Percentiles rank a stretch among this genome's conserved stretches.
These are phyloP conservation scores for Dexiosoma caninum DNA, from an alignment of 2,888 invertebrate genomes.

Conservation along the genomic window DNA sequence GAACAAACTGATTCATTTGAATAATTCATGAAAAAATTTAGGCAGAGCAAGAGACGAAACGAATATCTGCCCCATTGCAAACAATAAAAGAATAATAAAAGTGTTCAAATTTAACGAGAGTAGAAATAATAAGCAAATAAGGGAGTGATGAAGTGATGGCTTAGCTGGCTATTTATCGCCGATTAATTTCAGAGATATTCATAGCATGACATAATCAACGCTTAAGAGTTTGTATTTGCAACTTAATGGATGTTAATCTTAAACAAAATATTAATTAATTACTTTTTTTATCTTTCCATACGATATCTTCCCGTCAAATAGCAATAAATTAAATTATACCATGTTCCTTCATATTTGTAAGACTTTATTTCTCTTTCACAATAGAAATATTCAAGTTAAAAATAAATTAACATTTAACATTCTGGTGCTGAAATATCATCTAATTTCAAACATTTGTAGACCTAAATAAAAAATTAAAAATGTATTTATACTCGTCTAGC, in stretches of 20 bases:
- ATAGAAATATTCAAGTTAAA: too few relatives aligned
- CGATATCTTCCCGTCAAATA: too few relatives aligned
- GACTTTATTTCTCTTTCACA: too few relatives aligned
- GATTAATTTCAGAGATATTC: background rate
- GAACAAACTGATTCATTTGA: background rate
- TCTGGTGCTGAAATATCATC: background rate
- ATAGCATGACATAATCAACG: slow-evolving; percentile 40
- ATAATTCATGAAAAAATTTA: slow-evolving; percentile 15
- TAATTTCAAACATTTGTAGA: background rate
- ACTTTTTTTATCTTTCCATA: background rate
- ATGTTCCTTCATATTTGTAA: too few relatives aligned
- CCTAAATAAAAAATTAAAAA: too few relatives aligned
- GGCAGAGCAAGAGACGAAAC: background rate
- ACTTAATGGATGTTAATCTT: background rate
- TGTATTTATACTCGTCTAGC: too few relatives aligned
- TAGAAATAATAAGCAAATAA: background rate
- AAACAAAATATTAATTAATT: too few relatives aligned
- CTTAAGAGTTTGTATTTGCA: background rate
- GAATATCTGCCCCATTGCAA: background rate
- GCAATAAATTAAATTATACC: too few relatives aligned
- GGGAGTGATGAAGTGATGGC: background rate
- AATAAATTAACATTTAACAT: background rate
- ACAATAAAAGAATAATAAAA: background rate
- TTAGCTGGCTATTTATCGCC: background rate
- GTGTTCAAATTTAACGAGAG: background rate